Conservation (phyloP, 2,888 invertebrate genomes). For the Priocnemis perturbator region DNA sequence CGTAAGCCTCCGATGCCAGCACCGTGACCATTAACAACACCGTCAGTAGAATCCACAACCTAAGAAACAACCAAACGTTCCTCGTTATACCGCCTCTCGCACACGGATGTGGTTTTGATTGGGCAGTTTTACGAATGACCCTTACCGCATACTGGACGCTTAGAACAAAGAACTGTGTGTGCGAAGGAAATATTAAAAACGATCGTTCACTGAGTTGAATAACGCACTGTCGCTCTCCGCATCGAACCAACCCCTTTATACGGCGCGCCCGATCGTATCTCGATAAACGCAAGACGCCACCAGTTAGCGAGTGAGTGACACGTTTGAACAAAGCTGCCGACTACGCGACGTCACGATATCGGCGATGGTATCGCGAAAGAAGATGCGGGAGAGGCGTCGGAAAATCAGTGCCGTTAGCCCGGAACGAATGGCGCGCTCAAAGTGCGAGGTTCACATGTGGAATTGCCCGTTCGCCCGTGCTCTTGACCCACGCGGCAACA, state of each 20-base stretch:
- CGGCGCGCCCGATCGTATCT: slow-evolving; percentile 41
- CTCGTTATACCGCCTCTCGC: too few species aligned
- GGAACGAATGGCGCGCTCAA: slow-evolving; percentile 9
- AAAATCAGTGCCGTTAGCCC: slow-evolving; percentile 30
- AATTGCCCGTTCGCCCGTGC: background rate
- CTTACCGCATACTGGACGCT: slow-evolving; percentile 37
- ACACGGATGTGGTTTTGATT: background rate
- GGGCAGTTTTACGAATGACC: background rate
- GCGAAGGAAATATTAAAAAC: background rate
- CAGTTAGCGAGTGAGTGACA: background rate
- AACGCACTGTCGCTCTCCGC: slow-evolving; percentile 11
- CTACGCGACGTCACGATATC: background rate
- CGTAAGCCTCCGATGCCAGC: slow-evolving; percentile 37
- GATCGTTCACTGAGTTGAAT: slow-evolving; percentile 15
- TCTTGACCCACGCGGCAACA: background rate
- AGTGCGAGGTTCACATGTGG: slow-evolving; percentile 34
- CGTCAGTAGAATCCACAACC: slow-evolving; percentile 46
- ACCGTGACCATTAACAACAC: slow-evolving; percentile 37
- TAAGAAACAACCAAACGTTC: slow-evolving; percentile 3
- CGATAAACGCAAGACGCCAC: slow-evolving; percentile 40
- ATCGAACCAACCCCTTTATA: slow-evolving; percentile 37
- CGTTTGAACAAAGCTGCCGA: too few species aligned
- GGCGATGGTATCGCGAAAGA: slow-evolving; percentile 23
- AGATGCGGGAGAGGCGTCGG: background rate
- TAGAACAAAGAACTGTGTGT: background rate